Conservation (phyloP, 2,113 vertebrate genomes). For the Dendropsophus ebraccatus region DNA sequence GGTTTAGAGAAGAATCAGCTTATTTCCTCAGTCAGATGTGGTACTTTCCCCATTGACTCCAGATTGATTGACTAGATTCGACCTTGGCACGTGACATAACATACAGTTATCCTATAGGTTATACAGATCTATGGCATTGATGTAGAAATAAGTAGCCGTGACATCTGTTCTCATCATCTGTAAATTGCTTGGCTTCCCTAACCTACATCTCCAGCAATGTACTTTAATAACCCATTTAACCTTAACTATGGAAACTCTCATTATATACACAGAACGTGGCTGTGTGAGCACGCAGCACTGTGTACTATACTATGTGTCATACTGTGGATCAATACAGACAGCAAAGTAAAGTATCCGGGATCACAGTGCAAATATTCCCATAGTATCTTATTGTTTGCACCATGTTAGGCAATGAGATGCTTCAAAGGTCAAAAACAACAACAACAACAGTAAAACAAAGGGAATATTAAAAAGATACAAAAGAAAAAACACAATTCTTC, state of each 20-base stretch:
- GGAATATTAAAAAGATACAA: too few species aligned
- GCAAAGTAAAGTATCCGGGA: too few species aligned
- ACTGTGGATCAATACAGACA: too few species aligned
- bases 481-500: too few species aligned
- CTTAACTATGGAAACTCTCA: not conserved
- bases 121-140: not conserved
- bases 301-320: not conserved
- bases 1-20: not conserved
- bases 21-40: not conserved
- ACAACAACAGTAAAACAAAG: too few species aligned
- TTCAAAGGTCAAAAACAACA: too few species aligned
- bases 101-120: not conserved
- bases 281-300: not conserved
- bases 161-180: not conserved
- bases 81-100: conserved; percentile 11
- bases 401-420: too few species aligned
- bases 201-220: too few species aligned
- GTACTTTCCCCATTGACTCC: not conserved
- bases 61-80: not conserved
- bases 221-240: not conserved
- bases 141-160: conserved; percentile 3
- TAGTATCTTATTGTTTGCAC: too few species aligned
- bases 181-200: not conserved
- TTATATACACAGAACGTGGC: not conserved
- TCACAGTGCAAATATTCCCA: too few species aligned